Percentiles rank a stretch among this genome's conserved stretches.
Evolutionary conservation across 2,797 vertebrate species (phyloP).

Genomic region (Psittacula derbiana): DNA sequence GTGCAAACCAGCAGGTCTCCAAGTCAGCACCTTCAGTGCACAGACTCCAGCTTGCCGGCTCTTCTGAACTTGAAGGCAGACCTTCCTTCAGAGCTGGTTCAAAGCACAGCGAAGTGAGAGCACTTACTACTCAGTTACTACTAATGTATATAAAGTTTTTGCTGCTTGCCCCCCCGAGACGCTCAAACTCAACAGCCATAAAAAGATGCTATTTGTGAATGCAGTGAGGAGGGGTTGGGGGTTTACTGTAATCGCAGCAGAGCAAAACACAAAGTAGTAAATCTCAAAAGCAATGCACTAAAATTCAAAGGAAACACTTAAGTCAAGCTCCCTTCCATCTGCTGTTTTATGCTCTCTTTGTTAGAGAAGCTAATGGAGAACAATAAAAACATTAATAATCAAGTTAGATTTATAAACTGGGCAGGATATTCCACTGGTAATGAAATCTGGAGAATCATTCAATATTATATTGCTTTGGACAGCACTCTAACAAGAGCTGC

Average conservation of each 20-base stretch:
- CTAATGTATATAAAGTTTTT: not conserved
- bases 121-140: not conserved
- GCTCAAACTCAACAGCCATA: not conserved
- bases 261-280: not conserved
- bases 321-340: not conserved
- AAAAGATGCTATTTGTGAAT: not conserved
- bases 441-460: conserved; percentile 41
- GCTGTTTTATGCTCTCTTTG: conserved; percentile 18
- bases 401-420: conserved; percentile 47
- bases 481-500: conserved; percentile 26
- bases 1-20: not conserved
- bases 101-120: not conserved
- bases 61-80: not conserved
- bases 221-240: not conserved
- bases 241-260: not conserved
- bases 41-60: accelerated
- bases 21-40: not conserved
- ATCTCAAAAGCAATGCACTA: not conserved
- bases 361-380: conserved; percentile 29
- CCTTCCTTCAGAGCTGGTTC: not conserved
- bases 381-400: conserved; percentile 57
- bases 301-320: conserved; percentile 4
- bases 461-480: conserved; percentile 31
- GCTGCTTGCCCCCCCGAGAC: not conserved
- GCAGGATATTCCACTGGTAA: conserved; percentile 34